A percentile compares a stretch with the other conserved stretches of the same genome.
Conservation (phyloP, 2,888 invertebrate genomes). For the Campopleginae sp. region DNA sequence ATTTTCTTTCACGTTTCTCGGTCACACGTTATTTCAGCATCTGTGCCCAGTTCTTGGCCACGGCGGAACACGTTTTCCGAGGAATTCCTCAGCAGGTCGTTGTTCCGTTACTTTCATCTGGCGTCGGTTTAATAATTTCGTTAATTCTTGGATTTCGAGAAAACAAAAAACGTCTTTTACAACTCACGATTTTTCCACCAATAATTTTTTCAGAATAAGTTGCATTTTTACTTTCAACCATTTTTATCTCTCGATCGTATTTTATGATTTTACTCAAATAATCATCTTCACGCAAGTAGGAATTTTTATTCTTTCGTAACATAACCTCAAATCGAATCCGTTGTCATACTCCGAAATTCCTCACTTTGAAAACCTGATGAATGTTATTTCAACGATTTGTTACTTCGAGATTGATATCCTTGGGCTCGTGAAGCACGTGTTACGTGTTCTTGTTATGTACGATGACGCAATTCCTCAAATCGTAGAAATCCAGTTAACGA, state of each 20-base stretch:
- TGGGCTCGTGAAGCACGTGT: conserved; percentile 19
- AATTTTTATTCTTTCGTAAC: not conserved
- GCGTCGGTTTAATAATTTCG: conserved; percentile 1
- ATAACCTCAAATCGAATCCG: not conserved
- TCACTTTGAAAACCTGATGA: not conserved
- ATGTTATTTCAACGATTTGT: not conserved
- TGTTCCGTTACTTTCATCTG: conserved; percentile 55
- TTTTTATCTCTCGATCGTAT: not conserved
- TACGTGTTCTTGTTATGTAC: conserved; percentile 11
- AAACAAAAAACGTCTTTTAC: not conserved
- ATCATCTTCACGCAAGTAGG: not conserved
- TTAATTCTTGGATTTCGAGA: conserved; percentile 25
- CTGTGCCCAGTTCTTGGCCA: conserved; percentile 36
- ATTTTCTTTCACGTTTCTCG: not conserved
- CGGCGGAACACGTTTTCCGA: conserved; percentile 14
- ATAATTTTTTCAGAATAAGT: not conserved
- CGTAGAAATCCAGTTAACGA: not conserved
- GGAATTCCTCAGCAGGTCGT: conserved; percentile 56
- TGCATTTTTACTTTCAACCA: not conserved
- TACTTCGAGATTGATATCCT: conserved; percentile 7
- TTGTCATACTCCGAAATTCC: not conserved
- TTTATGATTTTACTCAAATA: not conserved
- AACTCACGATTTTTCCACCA: not conserved
- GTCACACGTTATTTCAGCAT: conserved; percentile 38
- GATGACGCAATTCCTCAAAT: not conserved